A percentile compares a stretch with the other conserved stretches of the same genome.
These are phyloP conservation scores for Ophiothrix spiculata DNA, from an alignment of 35 echinoderm and acorn worm species.

Conservation along the genomic window DNA sequence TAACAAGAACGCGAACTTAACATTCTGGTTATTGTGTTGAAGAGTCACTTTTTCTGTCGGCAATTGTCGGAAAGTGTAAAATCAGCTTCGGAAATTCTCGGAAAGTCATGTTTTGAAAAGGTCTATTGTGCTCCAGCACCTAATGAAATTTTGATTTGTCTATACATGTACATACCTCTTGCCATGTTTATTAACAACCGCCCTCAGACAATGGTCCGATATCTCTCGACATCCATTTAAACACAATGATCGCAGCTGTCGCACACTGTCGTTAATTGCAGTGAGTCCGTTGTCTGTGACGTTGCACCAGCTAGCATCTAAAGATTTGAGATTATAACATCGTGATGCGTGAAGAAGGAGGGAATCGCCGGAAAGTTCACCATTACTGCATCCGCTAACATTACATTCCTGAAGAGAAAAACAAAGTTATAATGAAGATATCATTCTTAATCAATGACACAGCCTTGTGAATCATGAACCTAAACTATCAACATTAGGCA, in stretches of 20 bases:
- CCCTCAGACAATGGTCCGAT: constrained; percentile 65
- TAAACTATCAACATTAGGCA: too few relatives aligned
- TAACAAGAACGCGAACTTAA: too few relatives aligned
- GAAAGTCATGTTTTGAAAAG: too few relatives aligned
- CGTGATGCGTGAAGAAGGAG: constrained; percentile 79
- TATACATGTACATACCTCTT: constrained; percentile 47
- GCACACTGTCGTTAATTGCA: constrained; percentile 46
- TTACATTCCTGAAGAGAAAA: constrained; percentile 64
- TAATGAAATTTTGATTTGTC: not conserved
- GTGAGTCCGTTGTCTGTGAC: constrained; percentile 88
- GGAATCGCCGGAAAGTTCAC: constrained; percentile 75
- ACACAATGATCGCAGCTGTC: constrained; percentile 70
- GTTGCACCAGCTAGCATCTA: constrained; percentile 95
- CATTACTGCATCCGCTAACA: constrained; percentile 78
- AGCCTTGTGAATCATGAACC: too few relatives aligned
- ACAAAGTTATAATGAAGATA: too few relatives aligned
- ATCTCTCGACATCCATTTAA: constrained; percentile 89
- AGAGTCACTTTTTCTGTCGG: too few relatives aligned
- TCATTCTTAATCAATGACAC: too few relatives aligned
- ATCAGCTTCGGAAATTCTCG: too few relatives aligned
- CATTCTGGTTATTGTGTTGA: too few relatives aligned
- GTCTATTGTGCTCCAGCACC: too few relatives aligned
- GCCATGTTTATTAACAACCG: constrained; percentile 72
- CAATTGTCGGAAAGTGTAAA: too few relatives aligned
- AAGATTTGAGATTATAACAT: constrained; percentile 48